Conservation (phyloP, 2,797 vertebrate species). For the Xenentodon cancila region DNA sequence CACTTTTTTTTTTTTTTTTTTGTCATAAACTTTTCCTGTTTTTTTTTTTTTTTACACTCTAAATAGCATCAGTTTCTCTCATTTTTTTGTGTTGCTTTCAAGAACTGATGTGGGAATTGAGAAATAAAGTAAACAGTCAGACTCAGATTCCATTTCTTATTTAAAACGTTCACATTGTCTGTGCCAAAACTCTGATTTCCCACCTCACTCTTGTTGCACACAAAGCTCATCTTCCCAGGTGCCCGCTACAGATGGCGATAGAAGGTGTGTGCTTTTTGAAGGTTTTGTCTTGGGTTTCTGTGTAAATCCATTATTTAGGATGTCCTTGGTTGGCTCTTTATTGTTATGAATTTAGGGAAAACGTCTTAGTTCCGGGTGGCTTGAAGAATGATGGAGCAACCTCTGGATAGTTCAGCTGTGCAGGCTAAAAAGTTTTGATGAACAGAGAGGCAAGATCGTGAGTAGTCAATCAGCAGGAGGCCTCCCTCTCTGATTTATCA, state of each 20-base stretch:
- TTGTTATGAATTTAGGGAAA: constrained; percentile 74
- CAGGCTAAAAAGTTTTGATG: constrained; percentile 67
- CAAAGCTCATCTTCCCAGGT: constrained; percentile 78
- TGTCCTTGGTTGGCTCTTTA: constrained; percentile 70
- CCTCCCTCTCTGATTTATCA: constrained; percentile 9
- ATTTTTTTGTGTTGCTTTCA: constrained; percentile 52
- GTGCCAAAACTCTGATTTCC: constrained; percentile 80
- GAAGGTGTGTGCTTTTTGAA: constrained; percentile 79
- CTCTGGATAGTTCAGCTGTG: constrained; percentile 47
- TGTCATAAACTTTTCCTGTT: constrained; percentile 33
- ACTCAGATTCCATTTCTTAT: constrained; percentile 77
- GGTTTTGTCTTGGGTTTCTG: constrained; percentile 76
- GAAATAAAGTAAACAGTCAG: constrained; percentile 71
- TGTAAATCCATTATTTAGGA: constrained; percentile 79
- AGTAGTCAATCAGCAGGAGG: constrained; percentile 32
- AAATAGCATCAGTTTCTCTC: constrained; percentile 37
- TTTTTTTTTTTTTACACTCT: constrained; percentile 18
- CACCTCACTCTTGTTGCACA: constrained; percentile 70
- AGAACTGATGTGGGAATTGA: constrained; percentile 65
- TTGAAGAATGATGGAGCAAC: constrained; percentile 32
- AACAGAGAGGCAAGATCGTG: constrained; percentile 60
- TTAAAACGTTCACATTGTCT: constrained; percentile 81
- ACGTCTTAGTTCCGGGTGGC: constrained; percentile 58
- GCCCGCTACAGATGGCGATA: constrained; percentile 77
- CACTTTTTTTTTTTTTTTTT: constrained; percentile 1